Evolutionary conservation across 2,888 invertebrate genomes (phyloP), one percentile per base, ranked within the genome.

Genomic region (Schizotus pectinicornis): DNA sequence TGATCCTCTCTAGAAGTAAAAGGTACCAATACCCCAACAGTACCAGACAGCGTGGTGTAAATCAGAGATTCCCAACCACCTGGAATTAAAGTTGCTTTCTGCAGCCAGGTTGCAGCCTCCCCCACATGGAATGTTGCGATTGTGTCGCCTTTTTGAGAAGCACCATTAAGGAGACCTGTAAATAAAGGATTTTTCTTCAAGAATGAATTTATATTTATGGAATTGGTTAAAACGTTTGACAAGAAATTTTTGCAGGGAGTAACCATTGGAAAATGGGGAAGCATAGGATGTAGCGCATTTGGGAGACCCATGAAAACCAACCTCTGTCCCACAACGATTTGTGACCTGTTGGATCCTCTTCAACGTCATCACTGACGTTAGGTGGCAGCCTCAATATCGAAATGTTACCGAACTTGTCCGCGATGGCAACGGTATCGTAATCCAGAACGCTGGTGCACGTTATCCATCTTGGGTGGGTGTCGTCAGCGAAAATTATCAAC

Each of bases 311-410:
- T 55, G 55, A 61, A 36, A 37, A 59, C 11, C 76, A 73, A 81
- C 85, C 90, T 77, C 92, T 85, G 76, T 93, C 93, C 98, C 98
- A 99, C 0, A 99, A 82, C 0, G 98, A 95, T 79, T 98, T 97
- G 74, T 96, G 97, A 39, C 98, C 98, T 0, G 98, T 98, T 0
- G 98, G 99, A 81, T 99, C 99, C 80, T 99, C 99, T 77, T 99
- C 98, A 0, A 99, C 96, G 76, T 99, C 98, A 80, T 99, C 99
- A 22, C 92, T 92, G 1, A 96, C 91, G 56, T 94, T 94, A 50
- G 90, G 88, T 0, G 98, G 95, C 52, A 98, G 78, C 39, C 97
- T 85, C 72, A 74, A 56, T 54, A 99, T 88, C 55, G 93, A 88
- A 65, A 99, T 85, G 76, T 97, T 99, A 32, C 98, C 99, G 82